Base-by-base conservation (phyloP, 2,113 vertebrate species). In the Triplophysa rosa region DNA sequence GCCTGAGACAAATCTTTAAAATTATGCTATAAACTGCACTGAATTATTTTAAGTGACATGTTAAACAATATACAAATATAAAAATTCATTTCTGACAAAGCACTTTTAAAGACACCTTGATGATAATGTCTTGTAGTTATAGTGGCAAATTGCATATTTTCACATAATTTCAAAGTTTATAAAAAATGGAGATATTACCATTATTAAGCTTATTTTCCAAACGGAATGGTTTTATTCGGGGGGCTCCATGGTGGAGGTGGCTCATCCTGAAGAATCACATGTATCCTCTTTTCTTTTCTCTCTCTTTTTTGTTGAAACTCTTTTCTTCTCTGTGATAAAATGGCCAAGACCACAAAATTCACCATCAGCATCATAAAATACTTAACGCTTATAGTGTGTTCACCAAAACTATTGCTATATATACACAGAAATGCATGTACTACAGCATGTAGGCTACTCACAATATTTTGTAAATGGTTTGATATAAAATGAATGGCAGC, bases 181-280 rank as follows among this genome's bases (percentile, higher is more conserved):
- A 37, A 7, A 29, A 37, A 37, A 37, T 11, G 42, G 42, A 45
- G 2, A 3, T 45, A 45, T 58, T 62, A 42, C n/a, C 71, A 24
- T 2, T 59, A 74, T 37, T 33, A 61, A 12, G 21, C n/a, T 89
- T 80, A 96, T 87, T 91, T 93, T 84, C 89, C 64, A 80, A 86
- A 91, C 10, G 94, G 91, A 4, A 94, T 84, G 33, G 92, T 94
- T 94, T 93, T 96, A 85, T 93, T 95, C 3, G 96, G 95, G 72
- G 97, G 96, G 82, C 92, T 97, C 97, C 98, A 99, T 0, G 95
- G 95, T 69, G 92, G 94, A 82, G 88, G 89, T 0, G 87, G 76
- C 61, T 92, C 92, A 71, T 91, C 87, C 29, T 86, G 33, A 52
- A 85, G 89, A 83, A 93, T 88, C 12, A 87, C 85, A 72, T 89